Base-by-base conservation (phyloP, 2,113 vertebrate genomes). In the Ramphastos sulfuratus region DNA sequence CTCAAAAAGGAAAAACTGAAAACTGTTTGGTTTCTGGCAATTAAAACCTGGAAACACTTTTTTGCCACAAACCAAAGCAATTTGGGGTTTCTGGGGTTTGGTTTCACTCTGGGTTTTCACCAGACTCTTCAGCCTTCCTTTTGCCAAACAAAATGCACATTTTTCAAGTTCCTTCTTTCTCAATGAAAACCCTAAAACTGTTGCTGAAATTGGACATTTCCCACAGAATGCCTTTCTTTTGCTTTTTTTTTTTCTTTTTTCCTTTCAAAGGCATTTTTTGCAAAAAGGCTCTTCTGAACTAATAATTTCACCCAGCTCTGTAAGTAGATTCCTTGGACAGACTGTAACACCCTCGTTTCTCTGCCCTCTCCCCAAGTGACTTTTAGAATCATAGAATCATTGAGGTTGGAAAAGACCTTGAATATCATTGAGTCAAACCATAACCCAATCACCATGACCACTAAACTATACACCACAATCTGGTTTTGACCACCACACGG, bases 191-290 rank as follows among this genome's bases (percentile, higher is more conserved):
- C 63, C 89, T 50, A 52, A 93, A 90, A 90, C 90, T 95, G 61
- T 89, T 96, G 88, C 84, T 95, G 95, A 96, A 96, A 96, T 86
- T 95, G 94, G 95, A 96, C 90, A 23, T 94, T 93, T 89, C 88
- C 88, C 83, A 79, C 59, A 25, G 80, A 85, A 31, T 56, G 50
- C 12, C 50, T 52, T 52, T 48, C 48, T 21, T 71, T 42, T 81
- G 9, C 10, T 39, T 39, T 39, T 39, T 39, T 39, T 39, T 19
- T 70, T 59, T 84, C 59, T 19, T 70, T 55, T 81, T 63, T 52
- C 10, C 7, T 55, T 24, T 9, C 2, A 6, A 80, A 89, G 20
- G 10, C 54, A 72, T 93, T 92, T 93, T 90, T 12, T 0, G 24
- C 37, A 93, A 71, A 86, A 86, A 88, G 64, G 3, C 93, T 71